Evolutionary conservation across 2,113 vertebrate genomes (phyloP).

Genomic region (Psephotus haematonotus): DNA sequence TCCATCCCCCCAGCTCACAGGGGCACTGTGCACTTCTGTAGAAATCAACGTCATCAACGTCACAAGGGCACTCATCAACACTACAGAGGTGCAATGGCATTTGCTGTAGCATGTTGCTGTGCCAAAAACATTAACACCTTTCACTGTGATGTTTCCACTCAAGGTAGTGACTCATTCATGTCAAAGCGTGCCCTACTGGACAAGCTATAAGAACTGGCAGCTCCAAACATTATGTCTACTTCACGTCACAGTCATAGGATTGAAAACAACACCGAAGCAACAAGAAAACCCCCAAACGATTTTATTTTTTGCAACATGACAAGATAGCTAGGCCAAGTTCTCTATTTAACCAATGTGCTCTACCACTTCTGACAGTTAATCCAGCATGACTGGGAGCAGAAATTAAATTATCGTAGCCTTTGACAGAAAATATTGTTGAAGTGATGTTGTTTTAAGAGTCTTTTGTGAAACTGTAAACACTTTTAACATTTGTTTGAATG

Average conservation of each 20-base stretch:
- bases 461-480: slow-evolving; percentile 39
- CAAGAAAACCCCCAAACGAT: background rate
- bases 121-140: background rate
- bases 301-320: background rate
- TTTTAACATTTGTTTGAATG: slow-evolving; percentile 14
- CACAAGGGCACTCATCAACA: background rate
- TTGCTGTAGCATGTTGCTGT: background rate
- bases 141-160: background rate
- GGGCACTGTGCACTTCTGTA: background rate
- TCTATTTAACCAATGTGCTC: background rate
- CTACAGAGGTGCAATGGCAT: fast-evolving
- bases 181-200: background rate
- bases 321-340: background rate
- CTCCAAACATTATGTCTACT: fast-evolving
- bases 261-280: background rate
- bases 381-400: background rate
- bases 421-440: slow-evolving; percentile 40
- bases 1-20: background rate
- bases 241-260: background rate
- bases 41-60: background rate
- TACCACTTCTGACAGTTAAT: background rate
- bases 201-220: background rate
- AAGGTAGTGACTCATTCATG: background rate
- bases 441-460: slow-evolving; percentile 14
- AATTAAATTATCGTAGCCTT: slow-evolving; percentile 12